phyloP scores from a whole-genome alignment of 2,113 vertebrate species.

The Corythaeola cristata region DNA sequence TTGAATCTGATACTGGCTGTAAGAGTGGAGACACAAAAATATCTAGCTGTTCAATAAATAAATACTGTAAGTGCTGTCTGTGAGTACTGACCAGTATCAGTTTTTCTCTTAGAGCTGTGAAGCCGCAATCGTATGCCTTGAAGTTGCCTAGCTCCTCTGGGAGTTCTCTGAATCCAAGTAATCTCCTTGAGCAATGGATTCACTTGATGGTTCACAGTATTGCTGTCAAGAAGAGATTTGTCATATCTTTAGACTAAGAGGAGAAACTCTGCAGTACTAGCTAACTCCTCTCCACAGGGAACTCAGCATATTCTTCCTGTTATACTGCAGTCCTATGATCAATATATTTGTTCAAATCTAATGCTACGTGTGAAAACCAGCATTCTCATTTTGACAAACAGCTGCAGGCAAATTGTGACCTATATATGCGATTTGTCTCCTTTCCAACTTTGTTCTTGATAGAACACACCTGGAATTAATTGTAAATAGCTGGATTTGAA shows the following conservation, averaged over 20 bases:
- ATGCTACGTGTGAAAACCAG: neutral
- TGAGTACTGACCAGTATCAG: neutral
- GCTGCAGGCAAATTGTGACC: slow-evolving; percentile 1
- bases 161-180: slow-evolving; percentile 33
- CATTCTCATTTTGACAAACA: neutral
- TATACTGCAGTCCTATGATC: neutral
- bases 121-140: neutral
- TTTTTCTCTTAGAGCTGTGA: neutral
- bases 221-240: slow-evolving; percentile 44
- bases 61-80: neutral
- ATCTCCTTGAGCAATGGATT: slow-evolving; percentile 43
- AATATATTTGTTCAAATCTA: slow-evolving; percentile 22
- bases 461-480: neutral
- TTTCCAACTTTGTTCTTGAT: neutral
- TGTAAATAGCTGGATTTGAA: slow-evolving; percentile 13
- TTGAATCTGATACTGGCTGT: neutral
- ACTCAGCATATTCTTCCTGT: slow-evolving; percentile 14
- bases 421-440: neutral
- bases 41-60: slow-evolving; percentile 5
- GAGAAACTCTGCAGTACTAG: slow-evolving; percentile 34
- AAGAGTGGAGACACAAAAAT: neutral
- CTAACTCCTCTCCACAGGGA: slow-evolving; percentile 26
- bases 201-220: slow-evolving; percentile 12
- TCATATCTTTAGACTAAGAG: neutral
- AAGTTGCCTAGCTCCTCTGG: slow-evolving; percentile 5